Base-by-base conservation (phyloP, 2,888 invertebrate genomes). In the Cybosia mesomella region DNA sequence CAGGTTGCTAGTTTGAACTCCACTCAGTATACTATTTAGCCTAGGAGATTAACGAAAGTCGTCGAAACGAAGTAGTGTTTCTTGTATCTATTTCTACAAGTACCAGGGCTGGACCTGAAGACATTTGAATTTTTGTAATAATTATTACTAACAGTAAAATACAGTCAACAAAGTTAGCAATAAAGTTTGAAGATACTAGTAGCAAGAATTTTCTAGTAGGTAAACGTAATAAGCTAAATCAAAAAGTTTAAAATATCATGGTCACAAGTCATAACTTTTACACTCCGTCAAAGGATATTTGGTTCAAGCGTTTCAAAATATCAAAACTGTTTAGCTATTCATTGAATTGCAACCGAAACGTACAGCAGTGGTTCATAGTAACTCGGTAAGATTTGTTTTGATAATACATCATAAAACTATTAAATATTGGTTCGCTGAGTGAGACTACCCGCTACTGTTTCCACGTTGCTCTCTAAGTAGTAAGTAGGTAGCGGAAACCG, bases 361-460 rank as follows among this genome's bases (percentile, higher is more conserved):
- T 90, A 93, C 85, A 86, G 85, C 88, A 90, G 86, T 91, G 89
- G 87, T 91, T 91, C 91, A 90, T 90, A 93, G 90, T 91, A 91
- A 93, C 92, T 92, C 88, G 85, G 87, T 87, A 85, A 89, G 94
- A 94, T 94, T 94, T 95, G 95, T 95, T 95, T 94, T 95, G 94
- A 95, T 94, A 95, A 95, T 95, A 95, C 93, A 95, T 95, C 95
- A 95, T 95, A 95, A 95, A 94, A 95, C 94, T 95, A 95, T 95
- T 95, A 95, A 95, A 95, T 95, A 95, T 95, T 93, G 89, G 90
- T 91, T 90, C 93, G 95, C 90, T 92, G 95, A 95, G 95, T 95
- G 95, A 95, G 94, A 95, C 91, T 95, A 93, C 84, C 95, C 91
- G 87, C 89, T 88, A 90, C 92, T 89, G 91, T 91, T 90, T 91